Base-by-base conservation (phyloP, 2,888 invertebrate genomes). In the Leptodirus hochenwartii region DNA sequence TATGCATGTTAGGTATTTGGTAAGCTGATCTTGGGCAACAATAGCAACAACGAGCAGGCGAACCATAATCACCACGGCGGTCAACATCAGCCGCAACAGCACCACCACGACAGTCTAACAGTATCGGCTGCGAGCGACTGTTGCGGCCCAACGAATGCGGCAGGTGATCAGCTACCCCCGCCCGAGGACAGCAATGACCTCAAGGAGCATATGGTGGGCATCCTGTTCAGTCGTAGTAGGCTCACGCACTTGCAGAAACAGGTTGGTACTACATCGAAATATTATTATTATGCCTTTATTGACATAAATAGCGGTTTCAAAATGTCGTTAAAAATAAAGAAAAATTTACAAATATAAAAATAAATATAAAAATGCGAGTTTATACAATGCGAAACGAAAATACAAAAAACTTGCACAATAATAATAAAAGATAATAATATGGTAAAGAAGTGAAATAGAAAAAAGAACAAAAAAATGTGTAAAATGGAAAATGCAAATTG, bases 141-240 rank as follows among this genome's bases (percentile, higher is more conserved):
- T n/a, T n/a, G n/a, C n/a, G n/a, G n/a, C n/a, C n/a, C n/a, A n/a
- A n/a, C n/a, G n/a, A n/a, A n/a, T n/a, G n/a, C n/a, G n/a, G 43
- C 45, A 5, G 49, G 44, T 34, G 56, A 56, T 31, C 47, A 44
- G 29, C 38, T 46, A 49, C 52, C 69, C 55, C 51, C 64, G 44
- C 36, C 53, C 24, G 54, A 55, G 39, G 56, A 58, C 35, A 53
- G 58, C 47, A 53, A 62, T 49, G 46, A 62, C 51, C 39, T 95
- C 5, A 71, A 90, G 24, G 93, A 93, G 48, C 93, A 93, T 50
- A 88, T 95, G 69, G 93, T 93, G 25, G 91, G 93, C 35, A 93
- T 95, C 43, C 61, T 95, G 26, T 95, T 93, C 54, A 87, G 88
- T 33, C 70, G 91, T 27, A 87, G 87, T 50, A 90, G 91, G 53